Conservation (phyloP, 2,797 vertebrate species). For the Alca torda region DNA sequence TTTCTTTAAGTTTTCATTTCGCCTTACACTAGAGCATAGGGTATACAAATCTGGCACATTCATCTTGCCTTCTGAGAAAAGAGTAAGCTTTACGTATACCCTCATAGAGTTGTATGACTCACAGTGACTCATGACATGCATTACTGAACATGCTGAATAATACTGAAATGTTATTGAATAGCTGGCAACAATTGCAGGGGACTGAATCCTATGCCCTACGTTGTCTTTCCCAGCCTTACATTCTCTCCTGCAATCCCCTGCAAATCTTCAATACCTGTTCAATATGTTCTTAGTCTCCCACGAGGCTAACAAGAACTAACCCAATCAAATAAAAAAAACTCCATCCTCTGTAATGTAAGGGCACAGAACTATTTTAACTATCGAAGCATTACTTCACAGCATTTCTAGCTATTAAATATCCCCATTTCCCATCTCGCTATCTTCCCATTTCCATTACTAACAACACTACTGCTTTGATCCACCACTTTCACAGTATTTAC, state of each 20-base stretch:
- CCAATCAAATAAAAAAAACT: background rate
- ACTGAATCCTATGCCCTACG: background rate
- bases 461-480: background rate
- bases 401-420: background rate
- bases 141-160: background rate
- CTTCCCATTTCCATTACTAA: background rate
- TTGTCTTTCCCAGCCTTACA: background rate
- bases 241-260: background rate
- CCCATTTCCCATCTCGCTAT: background rate
- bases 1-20: background rate
- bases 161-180: background rate
- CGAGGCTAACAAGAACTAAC: background rate
- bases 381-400: background rate
- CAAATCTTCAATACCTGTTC: background rate
- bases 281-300: background rate
- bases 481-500: background rate
- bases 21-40: background rate
- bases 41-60: background rate
- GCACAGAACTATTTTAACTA: background rate
- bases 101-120: background rate
- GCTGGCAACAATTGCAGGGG: background rate
- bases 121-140: background rate
- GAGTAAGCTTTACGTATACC: background rate
- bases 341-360: background rate
- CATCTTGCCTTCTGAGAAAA: background rate